Percentiles rank a stretch among this genome's conserved stretches.
phyloP scores from a whole-genome alignment of 2,888 invertebrate genomes.

The Tupiocoris notatus region DNA sequence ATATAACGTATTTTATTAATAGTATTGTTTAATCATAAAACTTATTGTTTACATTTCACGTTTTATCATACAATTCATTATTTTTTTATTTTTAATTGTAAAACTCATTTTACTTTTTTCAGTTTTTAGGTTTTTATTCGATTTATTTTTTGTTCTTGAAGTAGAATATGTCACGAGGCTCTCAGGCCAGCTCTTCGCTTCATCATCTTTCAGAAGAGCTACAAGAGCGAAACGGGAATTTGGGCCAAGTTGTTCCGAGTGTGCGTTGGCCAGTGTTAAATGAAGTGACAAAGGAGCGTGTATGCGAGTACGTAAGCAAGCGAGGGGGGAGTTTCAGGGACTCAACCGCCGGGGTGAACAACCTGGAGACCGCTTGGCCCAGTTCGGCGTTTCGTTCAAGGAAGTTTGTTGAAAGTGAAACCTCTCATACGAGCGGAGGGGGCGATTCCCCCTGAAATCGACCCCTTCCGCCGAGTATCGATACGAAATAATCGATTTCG shows the following conservation, averaged over 20 bases:
- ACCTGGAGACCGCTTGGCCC: constrained; percentile 41
- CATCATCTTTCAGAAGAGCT: neutral
- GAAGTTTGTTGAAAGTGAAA: constrained; percentile 41
- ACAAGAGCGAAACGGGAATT: neutral
- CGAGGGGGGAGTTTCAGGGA: neutral
- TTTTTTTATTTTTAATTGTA: too few relatives aligned
- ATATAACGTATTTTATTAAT: too few relatives aligned
- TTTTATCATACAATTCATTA: too few relatives aligned
- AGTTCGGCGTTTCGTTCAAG: constrained; percentile 33
- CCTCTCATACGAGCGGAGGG: neutral
- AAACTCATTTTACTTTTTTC: too few relatives aligned
- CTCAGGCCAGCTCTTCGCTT: too few relatives aligned
- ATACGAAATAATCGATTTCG: neutral
- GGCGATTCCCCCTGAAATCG: neutral
- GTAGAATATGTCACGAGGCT: too few relatives aligned
- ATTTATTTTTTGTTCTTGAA: too few relatives aligned
- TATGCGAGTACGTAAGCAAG: too few relatives aligned
- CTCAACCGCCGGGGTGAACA: constrained; percentile 4
- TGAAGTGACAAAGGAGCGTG: neutral
- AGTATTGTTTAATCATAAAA: too few relatives aligned
- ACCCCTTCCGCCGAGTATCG: neutral
- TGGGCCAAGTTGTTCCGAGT: neutral
- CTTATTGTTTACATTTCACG: too few relatives aligned
- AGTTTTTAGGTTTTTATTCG: too few relatives aligned
- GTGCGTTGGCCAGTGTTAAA: neutral